These are phyloP conservation scores for Hyaena hyaena DNA, from an alignment of 2,113 vertebrate species.

Conservation along the genomic window DNA sequence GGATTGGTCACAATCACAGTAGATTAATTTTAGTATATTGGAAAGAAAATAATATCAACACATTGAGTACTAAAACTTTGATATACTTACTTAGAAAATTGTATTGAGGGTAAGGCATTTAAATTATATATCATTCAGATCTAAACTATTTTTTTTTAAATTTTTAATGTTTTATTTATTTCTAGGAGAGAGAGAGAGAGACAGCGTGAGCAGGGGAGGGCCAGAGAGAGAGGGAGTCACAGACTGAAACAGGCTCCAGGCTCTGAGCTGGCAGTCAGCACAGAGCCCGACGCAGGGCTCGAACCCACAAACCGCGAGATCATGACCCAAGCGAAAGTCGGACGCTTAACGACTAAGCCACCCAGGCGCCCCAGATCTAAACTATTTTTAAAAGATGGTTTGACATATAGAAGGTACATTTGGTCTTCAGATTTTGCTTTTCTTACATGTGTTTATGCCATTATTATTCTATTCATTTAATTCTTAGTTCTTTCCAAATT, in stretches of 20 bases:
- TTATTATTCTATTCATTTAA: background rate
- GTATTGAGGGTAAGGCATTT: background rate
- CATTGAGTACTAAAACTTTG: background rate
- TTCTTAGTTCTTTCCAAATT: background rate
- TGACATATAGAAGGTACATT: background rate
- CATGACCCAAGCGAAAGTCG: too few species aligned
- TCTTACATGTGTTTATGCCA: background rate
- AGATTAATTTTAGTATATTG: slow-evolving; percentile 20
- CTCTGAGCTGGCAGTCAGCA: too few species aligned
- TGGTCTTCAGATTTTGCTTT: background rate
- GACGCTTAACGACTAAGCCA: too few species aligned
- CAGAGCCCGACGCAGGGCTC: too few species aligned
- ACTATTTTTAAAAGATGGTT: background rate
- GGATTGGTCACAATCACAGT: background rate
- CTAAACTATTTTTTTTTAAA: background rate
- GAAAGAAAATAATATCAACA: slow-evolving; percentile 10
- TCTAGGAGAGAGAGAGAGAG: too few species aligned
- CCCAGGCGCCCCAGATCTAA: background rate
- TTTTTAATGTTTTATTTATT: too few species aligned
- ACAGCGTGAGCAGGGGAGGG: too few species aligned
- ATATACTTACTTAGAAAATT: slow-evolving; percentile 28
- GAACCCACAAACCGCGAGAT: too few species aligned
- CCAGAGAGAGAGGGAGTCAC: too few species aligned
- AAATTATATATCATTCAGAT: background rate
- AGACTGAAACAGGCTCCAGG: too few species aligned